Conservation (phyloP, 2,113 vertebrate genomes). For the Leptosomus discolor region DNA sequence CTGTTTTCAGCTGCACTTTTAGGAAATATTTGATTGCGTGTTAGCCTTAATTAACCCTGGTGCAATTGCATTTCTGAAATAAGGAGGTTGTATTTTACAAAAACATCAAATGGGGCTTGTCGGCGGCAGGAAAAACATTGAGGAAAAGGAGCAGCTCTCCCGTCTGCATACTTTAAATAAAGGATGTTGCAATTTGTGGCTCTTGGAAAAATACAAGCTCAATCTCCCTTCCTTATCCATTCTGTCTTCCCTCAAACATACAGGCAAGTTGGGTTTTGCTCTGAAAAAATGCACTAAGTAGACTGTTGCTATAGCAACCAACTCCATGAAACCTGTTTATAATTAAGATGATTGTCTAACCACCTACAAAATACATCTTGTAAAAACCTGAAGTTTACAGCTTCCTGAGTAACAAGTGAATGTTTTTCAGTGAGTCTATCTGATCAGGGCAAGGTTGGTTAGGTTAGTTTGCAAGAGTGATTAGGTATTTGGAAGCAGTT, state of each 20-base stretch:
- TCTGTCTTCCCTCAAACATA: neutral
- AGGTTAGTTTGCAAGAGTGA: neutral
- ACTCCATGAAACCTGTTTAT: neutral
- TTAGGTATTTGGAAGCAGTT: neutral
- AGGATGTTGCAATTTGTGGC: neutral
- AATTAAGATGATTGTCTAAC: slow-evolving; percentile 4
- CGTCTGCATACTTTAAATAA: rapidly evolving
- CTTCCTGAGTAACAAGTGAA: neutral
- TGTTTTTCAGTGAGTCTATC: neutral
- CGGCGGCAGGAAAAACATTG: neutral
- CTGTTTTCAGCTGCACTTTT: neutral
- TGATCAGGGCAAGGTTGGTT: neutral
- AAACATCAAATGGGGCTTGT: neutral
- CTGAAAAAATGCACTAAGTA: neutral
- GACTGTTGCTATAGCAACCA: slow-evolving; percentile 58
- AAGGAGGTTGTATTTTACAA: neutral
- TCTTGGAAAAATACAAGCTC: neutral
- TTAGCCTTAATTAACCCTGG: neutral
- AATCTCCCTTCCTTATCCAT: neutral
- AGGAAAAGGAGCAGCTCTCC: neutral
- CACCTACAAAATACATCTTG: neutral
- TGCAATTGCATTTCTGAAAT: neutral
- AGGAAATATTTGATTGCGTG: neutral
- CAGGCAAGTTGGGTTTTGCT: neutral
- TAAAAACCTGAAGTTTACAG: neutral